A percentile compares a stretch with the other conserved stretches of the same genome.
These are phyloP conservation scores for Zaprionus africanus DNA, from an alignment of 1,140 invertebrate species.

Conservation along the genomic window DNA sequence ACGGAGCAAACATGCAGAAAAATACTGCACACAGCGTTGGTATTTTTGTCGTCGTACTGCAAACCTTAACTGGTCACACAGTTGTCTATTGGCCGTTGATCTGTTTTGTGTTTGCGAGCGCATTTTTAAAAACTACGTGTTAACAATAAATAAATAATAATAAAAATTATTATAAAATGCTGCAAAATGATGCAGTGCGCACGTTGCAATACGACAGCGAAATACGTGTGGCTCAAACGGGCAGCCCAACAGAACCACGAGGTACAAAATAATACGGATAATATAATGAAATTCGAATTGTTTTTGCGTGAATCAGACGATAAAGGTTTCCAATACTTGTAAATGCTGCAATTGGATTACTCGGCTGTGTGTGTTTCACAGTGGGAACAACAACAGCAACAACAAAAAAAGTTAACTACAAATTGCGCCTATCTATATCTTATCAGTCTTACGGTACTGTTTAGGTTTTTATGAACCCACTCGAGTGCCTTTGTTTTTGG, in stretches of 20 bases:
- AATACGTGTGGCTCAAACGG: slow-evolving; percentile 74
- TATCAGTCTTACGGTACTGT: slow-evolving; percentile 48
- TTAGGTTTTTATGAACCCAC: slow-evolving; percentile 5
- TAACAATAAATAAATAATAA: slow-evolving; percentile 2
- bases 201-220: slow-evolving; percentile 80
- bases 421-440: slow-evolving; percentile 72
- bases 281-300: neutral
- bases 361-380: slow-evolving; percentile 50
- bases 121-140: slow-evolving; percentile 13
- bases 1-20: neutral
- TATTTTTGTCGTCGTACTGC: slow-evolving; percentile 3
- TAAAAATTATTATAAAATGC: slow-evolving; percentile 54
- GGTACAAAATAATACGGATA: slow-evolving; percentile 47
- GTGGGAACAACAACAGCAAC: slow-evolving; percentile 23
- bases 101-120: slow-evolving; percentile 16
- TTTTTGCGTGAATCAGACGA: slow-evolving; percentile 57
- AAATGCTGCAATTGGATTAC: slow-evolving; percentile 61
- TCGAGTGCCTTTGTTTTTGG: slow-evolving; percentile 66
- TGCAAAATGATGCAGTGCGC: slow-evolving; percentile 79
- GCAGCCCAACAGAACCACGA: slow-evolving; percentile 59
- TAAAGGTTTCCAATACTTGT: slow-evolving; percentile 39
- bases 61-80: slow-evolving; percentile 13
- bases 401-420: slow-evolving; percentile 12
- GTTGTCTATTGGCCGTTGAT: slow-evolving; percentile 38
- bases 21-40: neutral